These are phyloP conservation scores for Uloborus diversus DNA, from an alignment of 1,140 invertebrate species.

Conservation along the genomic window DNA sequence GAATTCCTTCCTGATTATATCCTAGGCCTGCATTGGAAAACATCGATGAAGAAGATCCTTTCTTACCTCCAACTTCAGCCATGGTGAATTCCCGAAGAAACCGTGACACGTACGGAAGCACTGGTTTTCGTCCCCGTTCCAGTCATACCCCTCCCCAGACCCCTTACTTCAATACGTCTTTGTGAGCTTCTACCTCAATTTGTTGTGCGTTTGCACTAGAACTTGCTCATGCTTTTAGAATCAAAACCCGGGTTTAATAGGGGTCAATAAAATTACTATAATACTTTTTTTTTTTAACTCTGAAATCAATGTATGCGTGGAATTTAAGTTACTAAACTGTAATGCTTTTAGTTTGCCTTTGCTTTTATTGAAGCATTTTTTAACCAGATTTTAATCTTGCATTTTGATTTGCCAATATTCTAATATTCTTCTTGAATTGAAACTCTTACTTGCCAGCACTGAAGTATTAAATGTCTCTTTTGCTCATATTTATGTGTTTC, in stretches of 20 bases:
- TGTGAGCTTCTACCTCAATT: conserved; percentile 60
- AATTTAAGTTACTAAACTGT: not conserved
- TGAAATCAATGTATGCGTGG: not conserved
- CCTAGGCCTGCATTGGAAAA: conserved; percentile 69
- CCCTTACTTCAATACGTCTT: conserved; percentile 66
- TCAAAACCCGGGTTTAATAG: not conserved
- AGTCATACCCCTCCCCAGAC: conserved; percentile 68
- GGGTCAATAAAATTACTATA: not conserved
- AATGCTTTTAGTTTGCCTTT: not conserved
- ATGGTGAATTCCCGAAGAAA: conserved; percentile 68
- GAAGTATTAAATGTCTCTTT: too few relatives aligned
- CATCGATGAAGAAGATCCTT: conserved; percentile 78
- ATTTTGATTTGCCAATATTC: too few relatives aligned
- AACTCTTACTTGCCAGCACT: too few relatives aligned
- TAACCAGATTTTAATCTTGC: too few relatives aligned
- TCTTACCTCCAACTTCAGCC: conserved; percentile 68
- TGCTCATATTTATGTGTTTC: too few relatives aligned
- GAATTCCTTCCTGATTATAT: conserved; percentile 17
- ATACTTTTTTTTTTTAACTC: not conserved
- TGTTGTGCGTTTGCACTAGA: conserved; percentile 58
- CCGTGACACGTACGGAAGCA: conserved; percentile 73
- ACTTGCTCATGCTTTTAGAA: conserved; percentile 14
- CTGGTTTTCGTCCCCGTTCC: conserved; percentile 63
- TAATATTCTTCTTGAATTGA: too few relatives aligned
- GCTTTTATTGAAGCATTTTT: too few relatives aligned